A percentile compares a stretch with the other conserved stretches of the same genome.
Evolutionary conservation across 30 jellyfish, hydroid and myxozoan species (phyloP).

Genomic region (Cassiopea xamachana): DNA sequence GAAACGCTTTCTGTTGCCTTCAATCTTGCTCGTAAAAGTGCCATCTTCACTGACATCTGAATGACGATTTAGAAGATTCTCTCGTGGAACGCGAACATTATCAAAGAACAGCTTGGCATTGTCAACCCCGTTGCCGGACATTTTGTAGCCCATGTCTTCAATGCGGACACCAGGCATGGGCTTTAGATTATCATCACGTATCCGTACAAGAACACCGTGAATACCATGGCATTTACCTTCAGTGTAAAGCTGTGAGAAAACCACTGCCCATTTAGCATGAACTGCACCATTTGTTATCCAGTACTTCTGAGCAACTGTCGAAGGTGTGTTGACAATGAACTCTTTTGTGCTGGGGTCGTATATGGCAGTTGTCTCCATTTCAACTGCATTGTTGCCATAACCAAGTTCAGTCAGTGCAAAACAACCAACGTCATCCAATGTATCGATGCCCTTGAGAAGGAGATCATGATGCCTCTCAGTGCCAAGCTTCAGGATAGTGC

Average conservation of each 20-base stretch:
- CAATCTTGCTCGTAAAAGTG: conserved; percentile 69
- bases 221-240: conserved; percentile 85
- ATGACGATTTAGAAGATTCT: conserved; percentile 77
- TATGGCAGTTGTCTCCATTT: conserved; percentile 91
- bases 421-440: conserved; percentile 89
- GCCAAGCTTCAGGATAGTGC: conserved; percentile 90
- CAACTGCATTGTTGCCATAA: conserved; percentile 95
- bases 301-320: conserved; percentile 87
- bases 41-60: conserved; percentile 90
- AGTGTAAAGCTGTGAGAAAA: conserved; percentile 87
- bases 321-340: conserved; percentile 87
- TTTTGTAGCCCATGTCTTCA: conserved; percentile 95
- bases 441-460: conserved; percentile 82
- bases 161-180: conserved; percentile 92
- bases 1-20: conserved; percentile 89
- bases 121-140: conserved; percentile 96
- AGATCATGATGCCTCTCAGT: conserved; percentile 88
- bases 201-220: conserved; percentile 89
- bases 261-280: conserved; percentile 91
- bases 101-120: conserved; percentile 89
- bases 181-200: conserved; percentile 79
- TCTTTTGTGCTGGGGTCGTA: conserved; percentile 81
- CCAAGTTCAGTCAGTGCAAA: conserved; percentile 95
- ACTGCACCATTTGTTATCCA: conserved; percentile 95
- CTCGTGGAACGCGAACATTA: conserved; percentile 95